These are phyloP conservation scores for Papilio aristodemus DNA, from an alignment of 1,140 invertebrate species.

Conservation along the genomic window DNA sequence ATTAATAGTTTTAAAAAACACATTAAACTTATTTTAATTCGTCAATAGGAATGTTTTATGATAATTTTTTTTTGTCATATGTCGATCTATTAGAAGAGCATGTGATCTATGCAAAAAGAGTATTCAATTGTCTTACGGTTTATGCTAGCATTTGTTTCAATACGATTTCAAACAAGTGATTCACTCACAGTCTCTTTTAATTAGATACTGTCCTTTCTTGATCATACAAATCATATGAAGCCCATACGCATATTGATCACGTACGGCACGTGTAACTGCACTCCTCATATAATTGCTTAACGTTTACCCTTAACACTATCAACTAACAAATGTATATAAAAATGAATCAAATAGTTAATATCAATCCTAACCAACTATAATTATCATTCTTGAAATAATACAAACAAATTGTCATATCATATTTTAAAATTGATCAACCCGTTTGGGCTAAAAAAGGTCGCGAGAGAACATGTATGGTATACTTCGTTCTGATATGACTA, in stretches of 20 bases:
- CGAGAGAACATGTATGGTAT: too few relatives aligned
- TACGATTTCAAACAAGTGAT: constrained; percentile 31
- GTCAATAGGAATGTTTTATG: background rate
- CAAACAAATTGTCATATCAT: too few relatives aligned
- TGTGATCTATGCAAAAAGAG: constrained; percentile 51
- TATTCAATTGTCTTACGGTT: constrained; percentile 55
- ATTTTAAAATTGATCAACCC: too few relatives aligned
- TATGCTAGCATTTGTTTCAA: constrained; percentile 50
- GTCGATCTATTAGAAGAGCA: background rate
- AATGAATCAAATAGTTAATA: too few relatives aligned
- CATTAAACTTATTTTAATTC: background rate
- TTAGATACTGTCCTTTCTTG: constrained; percentile 35
- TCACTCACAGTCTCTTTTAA: constrained; percentile 36
- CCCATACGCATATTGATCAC: background rate
- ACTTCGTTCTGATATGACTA: too few relatives aligned
- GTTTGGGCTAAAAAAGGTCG: too few relatives aligned
- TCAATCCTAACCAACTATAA: too few relatives aligned
- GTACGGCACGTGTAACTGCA: too few relatives aligned
- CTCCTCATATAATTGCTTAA: background rate
- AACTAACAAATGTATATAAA: too few relatives aligned
- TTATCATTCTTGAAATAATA: too few relatives aligned
- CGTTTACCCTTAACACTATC: background rate
- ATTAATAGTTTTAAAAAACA: too few relatives aligned
- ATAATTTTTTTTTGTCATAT: background rate
- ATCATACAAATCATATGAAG: background rate